Evolutionary conservation across 2,113 vertebrate species (phyloP).

Genomic region (Pseudonaja textilis): DNA sequence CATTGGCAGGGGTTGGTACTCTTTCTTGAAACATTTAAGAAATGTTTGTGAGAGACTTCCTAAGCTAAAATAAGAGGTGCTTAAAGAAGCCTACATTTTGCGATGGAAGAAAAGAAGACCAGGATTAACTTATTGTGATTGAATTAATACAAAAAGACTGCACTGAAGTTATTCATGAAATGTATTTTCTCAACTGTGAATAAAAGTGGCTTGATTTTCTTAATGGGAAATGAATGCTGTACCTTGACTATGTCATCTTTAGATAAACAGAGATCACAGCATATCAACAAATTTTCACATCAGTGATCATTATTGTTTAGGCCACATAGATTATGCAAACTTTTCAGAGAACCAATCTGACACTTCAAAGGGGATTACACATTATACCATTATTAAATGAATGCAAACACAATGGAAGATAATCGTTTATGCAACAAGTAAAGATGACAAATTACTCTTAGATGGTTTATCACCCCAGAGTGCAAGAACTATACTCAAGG

Average conservation of each 20-base stretch:
- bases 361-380: constrained; percentile 9
- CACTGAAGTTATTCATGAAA: neutral
- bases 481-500: neutral
- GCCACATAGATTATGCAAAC: rapidly evolving
- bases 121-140: neutral
- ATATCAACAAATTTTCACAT: rapidly evolving
- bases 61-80: neutral
- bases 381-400: neutral
- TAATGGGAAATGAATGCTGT: neutral
- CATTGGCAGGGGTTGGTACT: neutral
- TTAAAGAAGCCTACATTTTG: too few species aligned
- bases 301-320: neutral
- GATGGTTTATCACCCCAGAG: neutral
- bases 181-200: neutral
- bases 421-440: neutral
- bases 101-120: neutral
- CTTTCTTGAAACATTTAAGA: neutral
- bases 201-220: neutral
- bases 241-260: neutral
- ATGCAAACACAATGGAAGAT: neutral
- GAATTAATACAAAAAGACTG: neutral
- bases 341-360: neutral
- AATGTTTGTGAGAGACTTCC: neutral
- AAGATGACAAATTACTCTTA: neutral
- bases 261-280: neutral